Percentiles rank a stretch among this genome's conserved stretches.
phyloP scores from a whole-genome alignment of 2,113 vertebrate species.

The Eidolon helvum region DNA sequence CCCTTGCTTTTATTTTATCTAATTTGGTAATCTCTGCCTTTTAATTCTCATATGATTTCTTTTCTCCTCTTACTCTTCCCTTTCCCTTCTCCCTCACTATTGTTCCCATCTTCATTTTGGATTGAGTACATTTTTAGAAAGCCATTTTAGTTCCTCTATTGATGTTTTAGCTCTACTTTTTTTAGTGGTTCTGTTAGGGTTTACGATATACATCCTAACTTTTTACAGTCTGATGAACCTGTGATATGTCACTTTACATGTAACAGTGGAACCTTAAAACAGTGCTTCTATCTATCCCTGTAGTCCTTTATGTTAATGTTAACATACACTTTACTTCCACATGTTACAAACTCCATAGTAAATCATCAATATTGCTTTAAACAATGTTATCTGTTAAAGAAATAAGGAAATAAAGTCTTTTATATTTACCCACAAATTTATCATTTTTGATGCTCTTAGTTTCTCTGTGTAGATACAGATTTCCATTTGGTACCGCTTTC shows the following conservation, averaged over 20 bases:
- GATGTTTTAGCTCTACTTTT: neutral
- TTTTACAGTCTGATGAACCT: neutral
- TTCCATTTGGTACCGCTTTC: neutral
- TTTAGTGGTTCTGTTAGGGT: neutral
- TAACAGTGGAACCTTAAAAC: neutral
- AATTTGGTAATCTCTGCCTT: neutral
- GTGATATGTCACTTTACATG: neutral
- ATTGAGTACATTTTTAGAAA: neutral
- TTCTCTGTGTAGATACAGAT: neutral
- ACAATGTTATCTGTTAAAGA: neutral
- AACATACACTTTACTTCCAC: neutral
- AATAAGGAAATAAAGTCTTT: neutral
- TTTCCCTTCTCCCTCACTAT: neutral
- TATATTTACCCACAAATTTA: neutral
- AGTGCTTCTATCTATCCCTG: neutral
- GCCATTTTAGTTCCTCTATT: neutral
- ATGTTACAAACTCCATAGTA: neutral
- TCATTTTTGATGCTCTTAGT: neutral
- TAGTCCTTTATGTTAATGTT: neutral
- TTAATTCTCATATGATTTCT: neutral
- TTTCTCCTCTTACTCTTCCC: neutral
- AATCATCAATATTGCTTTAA: neutral
- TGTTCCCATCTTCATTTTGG: neutral
- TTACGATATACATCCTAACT: neutral
- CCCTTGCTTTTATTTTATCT: constrained; percentile 14